Conservation (phyloP, 2,797 vertebrate species). For the Naso thynnoides region DNA sequence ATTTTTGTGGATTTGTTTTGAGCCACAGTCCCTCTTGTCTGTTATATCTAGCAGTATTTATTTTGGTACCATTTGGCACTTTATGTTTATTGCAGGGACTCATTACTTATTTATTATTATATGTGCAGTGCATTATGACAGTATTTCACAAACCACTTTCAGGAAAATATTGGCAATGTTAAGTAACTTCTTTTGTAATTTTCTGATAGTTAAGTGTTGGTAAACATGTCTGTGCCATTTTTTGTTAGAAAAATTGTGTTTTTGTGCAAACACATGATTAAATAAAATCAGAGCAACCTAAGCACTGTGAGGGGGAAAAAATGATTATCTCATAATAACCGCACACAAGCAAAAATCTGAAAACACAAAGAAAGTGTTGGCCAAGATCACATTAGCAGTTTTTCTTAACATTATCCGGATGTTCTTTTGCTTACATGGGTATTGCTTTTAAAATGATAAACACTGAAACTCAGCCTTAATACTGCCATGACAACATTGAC, state of each 20-base stretch:
- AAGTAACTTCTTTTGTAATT: not conserved
- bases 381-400: not conserved
- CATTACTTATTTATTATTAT: not conserved
- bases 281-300: not conserved
- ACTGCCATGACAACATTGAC: not conserved
- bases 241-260: not conserved
- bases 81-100: not conserved
- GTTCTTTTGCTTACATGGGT: not conserved
- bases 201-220: not conserved
- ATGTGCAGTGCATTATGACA: not conserved
- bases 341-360: too few relatives aligned
- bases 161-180: not conserved
- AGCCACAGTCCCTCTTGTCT: not conserved
- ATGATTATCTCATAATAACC: not conserved
- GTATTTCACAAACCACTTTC: not conserved
- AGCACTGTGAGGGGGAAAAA: too few relatives aligned
- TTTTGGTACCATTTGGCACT: not conserved
- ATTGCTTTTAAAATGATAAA: not conserved
- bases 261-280: not conserved
- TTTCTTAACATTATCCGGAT: not conserved
- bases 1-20: conserved; percentile 20
- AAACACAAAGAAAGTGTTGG: not conserved
- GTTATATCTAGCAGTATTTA: conserved; percentile 10
- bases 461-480: not conserved
- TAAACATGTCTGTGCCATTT: not conserved